Evolutionary conservation across 2,797 vertebrate species (phyloP), one percentile per base, ranked within the genome.

Genomic region (Triplophysa bombifrons): DNA sequence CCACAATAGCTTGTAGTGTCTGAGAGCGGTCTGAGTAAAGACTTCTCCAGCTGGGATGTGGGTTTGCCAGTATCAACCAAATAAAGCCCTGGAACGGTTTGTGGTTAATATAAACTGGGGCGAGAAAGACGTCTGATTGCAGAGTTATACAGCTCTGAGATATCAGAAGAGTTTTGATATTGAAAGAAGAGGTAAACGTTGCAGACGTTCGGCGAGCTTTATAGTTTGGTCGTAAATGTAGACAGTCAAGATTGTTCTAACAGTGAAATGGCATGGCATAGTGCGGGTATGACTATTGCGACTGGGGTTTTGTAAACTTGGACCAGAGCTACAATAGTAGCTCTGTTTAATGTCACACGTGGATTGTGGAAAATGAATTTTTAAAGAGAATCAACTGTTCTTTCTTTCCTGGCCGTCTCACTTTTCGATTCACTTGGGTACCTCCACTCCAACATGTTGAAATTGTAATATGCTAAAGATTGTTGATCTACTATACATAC

Each of bases 11-110:
- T 46, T 78, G 77, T 79, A 81, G 74, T 79, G 80, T 78, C 78
- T 83, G 48, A 74, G 55, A 65, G 60, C 46, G 53, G 61, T 80
- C 72, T 60, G 56, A 27, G 22, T 60, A 60, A 60, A 60, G 56
- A 81, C 86, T 85, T 92, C 85, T 87, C 82, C 89, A 92, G 88
- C 84, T 87, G 85, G 78, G 77, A 75, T 30, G 81, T 76, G 68
- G 70, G 25, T 78, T 82, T 89, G 87, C 88, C 88, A 89, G 85
- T 27, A 88, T 88, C 85, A 90, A 88, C 87, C 70, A 60, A 60
- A 89, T 88, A 86, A 79, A 88, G 85, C 88, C 84, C 80, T 87
- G 85, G 80, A 89, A 88, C 77, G 72, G 82, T 84, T 82, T 77
- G 82, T 87, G 86, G 86, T 84, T 89, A 88, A 87, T 86, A 83